Base-by-base conservation (phyloP, 2,888 invertebrate genomes). In the Morinoia aosen region DNA sequence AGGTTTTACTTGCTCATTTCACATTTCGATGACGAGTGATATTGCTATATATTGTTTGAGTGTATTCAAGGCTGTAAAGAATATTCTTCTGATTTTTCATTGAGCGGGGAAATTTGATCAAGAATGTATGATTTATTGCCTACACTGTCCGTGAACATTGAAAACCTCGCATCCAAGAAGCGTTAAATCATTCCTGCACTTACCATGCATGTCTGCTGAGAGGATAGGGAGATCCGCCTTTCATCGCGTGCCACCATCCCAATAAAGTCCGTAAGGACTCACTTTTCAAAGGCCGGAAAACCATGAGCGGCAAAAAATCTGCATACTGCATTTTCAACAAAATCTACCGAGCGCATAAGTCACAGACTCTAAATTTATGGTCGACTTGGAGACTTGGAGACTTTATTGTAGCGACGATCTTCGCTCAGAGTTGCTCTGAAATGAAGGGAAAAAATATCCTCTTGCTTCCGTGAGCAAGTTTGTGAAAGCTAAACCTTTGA, bases 271-370 rank as follows among this genome's bases (percentile, higher is more conserved):
- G 25, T 76, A 33, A 25, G 76, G 76, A 33, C 33, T 8, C 76
- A 33, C 19, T 76, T 76, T 76, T 76, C 33, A 76, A 76, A 76
- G 19, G 8, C 25, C 76, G 10, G 76, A 76, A 76, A 76, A 76
- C 25, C 76, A 33, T 19, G 76, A 3, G 76, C 76, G 33, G 76
- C 76, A 33, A 19, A 76, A 61, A 76, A 76, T 90, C 90, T 90
- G 40, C 39, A 90, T 90, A 90, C 90, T 39, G 90, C 90, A 48
- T 90, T 40, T 33, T 76, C 48, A 90, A 90, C 90, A 48, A 40
- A 90, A 90, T 90, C 90, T 90, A 12, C 90, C 40, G 14, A 12
- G 48, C 90, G 90, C 90, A 90, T 90, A 90, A 90, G 90, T 90
- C 90, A 90, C 90, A 40, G 90, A 19, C 90, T 39, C 39, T 11